Evolutionary conservation across 2,113 vertebrate species (phyloP), one percentile per base, ranked within the genome.

Genomic region (Phycodurus eques): DNA sequence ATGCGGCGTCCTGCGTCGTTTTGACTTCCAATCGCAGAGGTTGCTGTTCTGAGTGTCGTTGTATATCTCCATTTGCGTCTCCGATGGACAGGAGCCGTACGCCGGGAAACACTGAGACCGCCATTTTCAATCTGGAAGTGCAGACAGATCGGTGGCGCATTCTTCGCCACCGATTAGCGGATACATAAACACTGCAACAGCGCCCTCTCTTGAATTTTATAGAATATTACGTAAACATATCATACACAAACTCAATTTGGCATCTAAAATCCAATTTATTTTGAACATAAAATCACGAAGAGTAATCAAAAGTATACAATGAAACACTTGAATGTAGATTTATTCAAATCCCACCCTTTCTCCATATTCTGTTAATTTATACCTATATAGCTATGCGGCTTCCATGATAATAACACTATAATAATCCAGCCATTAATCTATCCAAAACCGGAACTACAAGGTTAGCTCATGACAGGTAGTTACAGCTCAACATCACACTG

Each of bases 41-140:
- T 85, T 96, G 95, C 90, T 97, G 95, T 89, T 96, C 96, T 27
- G 95, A 95, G 89, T 96, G 96, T 77, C 96, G 90, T 92, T 97
- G 96, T 81, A 97, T 96, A 88, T 97, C 96, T 92, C 96, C 95
- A 72, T 97, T 97, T 69, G 95, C 95, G 91, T 97, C 96, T 90
- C 95, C 96, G 81, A 96, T 96, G 71, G 95, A 95, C 87, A 97
- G 94, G 83, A 97, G 95, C 89, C 96, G 95, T 94, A 96, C 95
- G 93, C 95, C 94, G 86, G 92, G 91, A 88, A 95, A 96, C 92
- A 96, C 94, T 75, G 95, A 96, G 94, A 96, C 94, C 89, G 95
- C 91, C 93, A 94, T 94, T 90, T 94, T 93, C 89, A 66, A 66
- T 47, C 42, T 47, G 64, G 44, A 47, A 66, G 13, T 47, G 1